These are phyloP conservation scores for Lutjanus erythropterus DNA, from an alignment of 2,113 vertebrate genomes.

Conservation along the genomic window DNA sequence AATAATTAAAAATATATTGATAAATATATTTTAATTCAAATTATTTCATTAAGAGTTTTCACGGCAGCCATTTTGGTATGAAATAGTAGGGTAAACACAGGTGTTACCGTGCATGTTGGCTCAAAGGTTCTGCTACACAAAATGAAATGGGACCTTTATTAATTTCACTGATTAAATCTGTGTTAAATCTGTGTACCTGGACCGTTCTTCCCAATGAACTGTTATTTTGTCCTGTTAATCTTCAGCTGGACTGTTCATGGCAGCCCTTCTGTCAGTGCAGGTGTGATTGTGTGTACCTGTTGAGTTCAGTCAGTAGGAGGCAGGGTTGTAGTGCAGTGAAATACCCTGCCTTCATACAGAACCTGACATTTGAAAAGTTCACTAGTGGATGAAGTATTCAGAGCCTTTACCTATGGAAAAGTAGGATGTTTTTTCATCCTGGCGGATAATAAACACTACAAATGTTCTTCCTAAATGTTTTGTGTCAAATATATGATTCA, in stretches of 20 bases:
- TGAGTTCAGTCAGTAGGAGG: slow-evolving; percentile 38
- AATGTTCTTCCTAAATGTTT: neutral
- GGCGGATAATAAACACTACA: neutral
- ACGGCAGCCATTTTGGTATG: too few species aligned
- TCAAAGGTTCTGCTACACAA: too few species aligned
- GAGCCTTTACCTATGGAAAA: neutral
- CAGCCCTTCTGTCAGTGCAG: too few species aligned
- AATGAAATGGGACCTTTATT: too few species aligned
- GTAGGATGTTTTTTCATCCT: too few species aligned
- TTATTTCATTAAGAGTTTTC: too few species aligned
- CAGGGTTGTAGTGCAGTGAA: slow-evolving; percentile 9
- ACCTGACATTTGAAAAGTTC: neutral
- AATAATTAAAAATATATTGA: too few species aligned
- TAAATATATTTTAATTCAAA: too few species aligned
- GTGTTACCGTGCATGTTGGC: too few species aligned
- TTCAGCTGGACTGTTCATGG: neutral
- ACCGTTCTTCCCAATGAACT: slow-evolving; percentile 21
- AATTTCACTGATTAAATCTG: too few species aligned
- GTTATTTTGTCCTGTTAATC: neutral
- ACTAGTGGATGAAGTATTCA: neutral
- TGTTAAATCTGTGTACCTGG: too few species aligned
- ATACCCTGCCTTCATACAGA: neutral
- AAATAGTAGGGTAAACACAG: too few species aligned
- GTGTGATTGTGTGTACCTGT: neutral
- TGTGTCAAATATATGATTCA: neutral